Base-by-base conservation (phyloP, 2,113 vertebrate genomes). In the Paramisgurnus dabryanus region DNA sequence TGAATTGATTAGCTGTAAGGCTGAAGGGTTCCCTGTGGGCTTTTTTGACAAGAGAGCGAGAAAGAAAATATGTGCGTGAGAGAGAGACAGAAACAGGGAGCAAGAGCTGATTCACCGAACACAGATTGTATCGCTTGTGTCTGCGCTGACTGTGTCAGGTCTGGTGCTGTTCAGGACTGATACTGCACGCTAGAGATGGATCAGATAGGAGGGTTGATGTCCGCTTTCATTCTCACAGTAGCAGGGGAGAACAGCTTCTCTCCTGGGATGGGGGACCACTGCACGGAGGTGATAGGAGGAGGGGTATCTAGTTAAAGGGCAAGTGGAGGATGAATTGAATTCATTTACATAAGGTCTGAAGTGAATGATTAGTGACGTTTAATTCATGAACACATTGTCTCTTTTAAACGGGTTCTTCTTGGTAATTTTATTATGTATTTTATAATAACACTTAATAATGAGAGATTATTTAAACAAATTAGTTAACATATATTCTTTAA, bases 1-100 rank as follows among this genome's bases (percentile, higher is more conserved):
- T 53, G 63, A 47, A 90, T 88, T 87, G 90, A 92, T 91, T 89
- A 87, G 83, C 53, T 83, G 78, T 74, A 82, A 67, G 70, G 61
- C 81, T 67, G 63, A 10, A 2, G 79, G 68, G 85, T 86, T 80
- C 81, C 67, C 82, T 67, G 10, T 41, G 80, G 81, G 57, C 84
- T 61, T 72, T 22, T 67, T 67, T 82, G 80, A 70, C 81, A 82
- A 78, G 74, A 82, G 50, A 45, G 27, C 77, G 55, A 0, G 39
- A 70, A 49, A 70, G 39, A n/a, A 61, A n/a, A 41, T 73, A 34
- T 7, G 55, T 60, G 22, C 34, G 66, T 47, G 82, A 22, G 39
- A 49, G 7, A 13, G 50, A 11, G 27, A n/a, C 13, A n/a, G 34
- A 60, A 60, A 34, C 72, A 63, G 76, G 3, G 57, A 87, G 73